phyloP scores from a whole-genome alignment of 2,888 invertebrate genomes.

The Toxonevra muliebris region DNA sequence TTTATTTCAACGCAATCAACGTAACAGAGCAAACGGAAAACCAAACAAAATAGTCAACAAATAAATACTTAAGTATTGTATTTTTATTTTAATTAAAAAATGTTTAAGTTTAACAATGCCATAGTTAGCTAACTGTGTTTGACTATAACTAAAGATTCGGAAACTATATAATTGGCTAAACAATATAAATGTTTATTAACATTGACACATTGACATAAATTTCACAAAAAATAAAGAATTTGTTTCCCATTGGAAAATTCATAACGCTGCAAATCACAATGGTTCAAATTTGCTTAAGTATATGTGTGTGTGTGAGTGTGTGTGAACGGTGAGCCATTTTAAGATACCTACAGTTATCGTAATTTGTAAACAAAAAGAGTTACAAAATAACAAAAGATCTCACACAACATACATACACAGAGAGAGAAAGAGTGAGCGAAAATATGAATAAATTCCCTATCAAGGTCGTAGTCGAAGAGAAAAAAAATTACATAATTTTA shows the following conservation, averaged over 20 bases:
- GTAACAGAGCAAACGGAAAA: too few relatives aligned
- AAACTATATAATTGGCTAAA: neutral
- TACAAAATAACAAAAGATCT: slow-evolving; percentile 13
- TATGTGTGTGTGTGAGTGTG: too few relatives aligned
- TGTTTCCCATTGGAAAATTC: neutral
- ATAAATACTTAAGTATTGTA: too few relatives aligned
- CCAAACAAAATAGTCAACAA: too few relatives aligned
- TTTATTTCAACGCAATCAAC: too few relatives aligned
- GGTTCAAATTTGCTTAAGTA: neutral
- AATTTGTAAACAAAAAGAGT: slow-evolving; percentile 15
- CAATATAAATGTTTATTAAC: slow-evolving; percentile 32
- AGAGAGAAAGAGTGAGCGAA: neutral
- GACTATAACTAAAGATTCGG: too few relatives aligned
- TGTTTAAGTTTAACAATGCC: too few relatives aligned
- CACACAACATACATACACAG: neutral
- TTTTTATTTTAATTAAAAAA: too few relatives aligned
- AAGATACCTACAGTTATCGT: neutral
- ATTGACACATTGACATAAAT: slow-evolving; percentile 52
- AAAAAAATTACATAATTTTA: slow-evolving; percentile 37
- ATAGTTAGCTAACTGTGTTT: too few relatives aligned
- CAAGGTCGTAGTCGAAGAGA: slow-evolving; percentile 48
- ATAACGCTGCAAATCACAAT: slow-evolving; percentile 4
- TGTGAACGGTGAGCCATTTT: too few relatives aligned
- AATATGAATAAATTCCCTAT: slow-evolving; percentile 40
- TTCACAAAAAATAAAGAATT: neutral